A percentile compares a stretch with the other conserved stretches of the same genome.
Conservation (phyloP, 2,797 vertebrate genomes). For the Valencia hispanica region DNA sequence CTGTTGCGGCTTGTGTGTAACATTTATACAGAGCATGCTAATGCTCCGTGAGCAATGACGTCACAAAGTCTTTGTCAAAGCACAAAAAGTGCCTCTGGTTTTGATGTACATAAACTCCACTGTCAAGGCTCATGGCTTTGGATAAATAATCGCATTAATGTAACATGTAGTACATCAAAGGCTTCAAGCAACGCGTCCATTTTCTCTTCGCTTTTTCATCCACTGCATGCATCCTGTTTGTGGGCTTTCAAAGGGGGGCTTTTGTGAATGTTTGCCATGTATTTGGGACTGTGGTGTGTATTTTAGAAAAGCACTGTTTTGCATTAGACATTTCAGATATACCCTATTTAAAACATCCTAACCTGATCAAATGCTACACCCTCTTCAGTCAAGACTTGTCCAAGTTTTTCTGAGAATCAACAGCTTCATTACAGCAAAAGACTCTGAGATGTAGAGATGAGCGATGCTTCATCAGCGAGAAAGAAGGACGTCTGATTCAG, state of each 20-base stretch:
- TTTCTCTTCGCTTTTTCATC: constrained; percentile 32
- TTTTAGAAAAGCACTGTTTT: not conserved
- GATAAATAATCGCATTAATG: constrained; percentile 58
- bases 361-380: constrained; percentile 1
- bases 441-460: constrained; percentile 10
- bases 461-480: constrained; percentile 23
- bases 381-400: not conserved
- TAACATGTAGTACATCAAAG: constrained; percentile 52
- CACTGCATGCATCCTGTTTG: constrained; percentile 16
- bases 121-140: constrained; percentile 43
- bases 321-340: constrained; percentile 7
- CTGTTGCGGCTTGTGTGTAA: not conserved
- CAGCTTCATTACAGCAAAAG: not conserved
- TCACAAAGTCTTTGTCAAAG: constrained; percentile 37
- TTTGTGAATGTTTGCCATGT: constrained; percentile 9
- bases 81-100: constrained; percentile 41
- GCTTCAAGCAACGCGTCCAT: constrained; percentile 21
- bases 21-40: not conserved
- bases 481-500: constrained; percentile 23
- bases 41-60: not conserved
- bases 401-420: not conserved
- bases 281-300: not conserved
- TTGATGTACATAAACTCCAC: constrained; percentile 47
- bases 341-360: not conserved
- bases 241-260: constrained; percentile 5